Base-by-base conservation (phyloP, 2,113 vertebrate genomes). In the Esox niger region DNA sequence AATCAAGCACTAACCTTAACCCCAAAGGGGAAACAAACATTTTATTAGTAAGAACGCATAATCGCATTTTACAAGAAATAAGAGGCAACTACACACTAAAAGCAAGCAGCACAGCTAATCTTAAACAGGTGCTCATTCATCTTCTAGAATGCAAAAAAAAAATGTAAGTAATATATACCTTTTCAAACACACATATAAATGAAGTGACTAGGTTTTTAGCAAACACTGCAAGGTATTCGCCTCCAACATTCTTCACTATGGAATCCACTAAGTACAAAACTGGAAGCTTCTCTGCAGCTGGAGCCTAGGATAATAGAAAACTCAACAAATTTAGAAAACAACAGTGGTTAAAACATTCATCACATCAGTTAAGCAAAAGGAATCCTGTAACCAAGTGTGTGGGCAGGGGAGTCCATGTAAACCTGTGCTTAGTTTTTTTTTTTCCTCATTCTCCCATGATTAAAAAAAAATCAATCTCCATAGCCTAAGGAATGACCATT, bases 211-310 rank as follows among this genome's bases (percentile, higher is more conserved):
- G 94, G 94, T 98, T 99, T 98, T 98, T 98, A 94, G 97, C 93
- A 96, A 99, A 99, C 89, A 96, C 95, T 92, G 93, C 92, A 88
- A 97, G 95, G 95, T 98, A 98, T 62, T 96, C 94, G 94, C 95
- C 94, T 93, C 96, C 96, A 90, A 99, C 95, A 81, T 98, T 99
- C 97, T 99, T 99, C 94, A 99, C 96, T 93, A 99, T 99, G 94
- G 97, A 99, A 94, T 99, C 97, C 97, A 99, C 98, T 91, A 99
- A 96, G 93, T 99, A 99, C 95, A 99, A 97, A 94, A 99, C 95
- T 20, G 97, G 97, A 71, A 99, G 95, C 94, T 98, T 98, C 95
- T 98, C 96, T 82, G 90, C 84, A 79, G 95, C 49, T 81, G 96
- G 93, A 80, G 96, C 97, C 97, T 99, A 92, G 88, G 94, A 94